Evolutionary conservation across 2,797 vertebrate species (phyloP).

Genomic region (Fringilla coelebs): DNA sequence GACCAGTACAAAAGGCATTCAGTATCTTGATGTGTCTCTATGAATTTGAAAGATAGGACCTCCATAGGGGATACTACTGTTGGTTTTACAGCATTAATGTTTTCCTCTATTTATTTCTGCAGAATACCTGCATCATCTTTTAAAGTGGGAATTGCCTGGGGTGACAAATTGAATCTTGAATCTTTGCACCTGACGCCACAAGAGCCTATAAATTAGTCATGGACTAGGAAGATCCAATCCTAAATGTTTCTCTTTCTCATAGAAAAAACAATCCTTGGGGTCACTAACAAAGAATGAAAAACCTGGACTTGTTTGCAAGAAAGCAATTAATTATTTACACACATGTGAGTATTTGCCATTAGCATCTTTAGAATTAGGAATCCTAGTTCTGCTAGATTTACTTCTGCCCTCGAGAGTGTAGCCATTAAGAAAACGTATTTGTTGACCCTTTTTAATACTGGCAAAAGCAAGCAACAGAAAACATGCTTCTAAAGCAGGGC

Average conservation of each 20-base stretch:
- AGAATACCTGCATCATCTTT: constrained; percentile 53
- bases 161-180: constrained; percentile 68
- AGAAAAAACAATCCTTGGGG: constrained; percentile 42
- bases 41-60: constrained; percentile 43
- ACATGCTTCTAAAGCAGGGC: neutral
- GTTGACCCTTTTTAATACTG: neutral
- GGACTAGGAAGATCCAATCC: constrained; percentile 57
- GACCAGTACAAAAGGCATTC: constrained; percentile 17
- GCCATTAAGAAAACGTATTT: neutral
- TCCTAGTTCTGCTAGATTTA: constrained; percentile 26
- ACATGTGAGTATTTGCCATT: constrained; percentile 25
- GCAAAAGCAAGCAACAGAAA: neutral
- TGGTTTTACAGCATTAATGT: constrained; percentile 54
- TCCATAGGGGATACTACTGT: constrained; percentile 32
- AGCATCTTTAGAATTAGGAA: constrained; percentile 28
- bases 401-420: neutral
- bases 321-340: constrained; percentile 72
- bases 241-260: constrained; percentile 60
- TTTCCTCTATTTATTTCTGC: constrained; percentile 55
- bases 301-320: constrained; percentile 57
- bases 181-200: constrained; percentile 67
- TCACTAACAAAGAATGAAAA: constrained; percentile 60
- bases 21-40: constrained; percentile 13
- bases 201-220: constrained; percentile 75
- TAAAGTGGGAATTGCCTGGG: constrained; percentile 59